Evolutionary conservation across 2,797 vertebrate genomes (phyloP).

Genomic region (Oreochromis mossambicus): DNA sequence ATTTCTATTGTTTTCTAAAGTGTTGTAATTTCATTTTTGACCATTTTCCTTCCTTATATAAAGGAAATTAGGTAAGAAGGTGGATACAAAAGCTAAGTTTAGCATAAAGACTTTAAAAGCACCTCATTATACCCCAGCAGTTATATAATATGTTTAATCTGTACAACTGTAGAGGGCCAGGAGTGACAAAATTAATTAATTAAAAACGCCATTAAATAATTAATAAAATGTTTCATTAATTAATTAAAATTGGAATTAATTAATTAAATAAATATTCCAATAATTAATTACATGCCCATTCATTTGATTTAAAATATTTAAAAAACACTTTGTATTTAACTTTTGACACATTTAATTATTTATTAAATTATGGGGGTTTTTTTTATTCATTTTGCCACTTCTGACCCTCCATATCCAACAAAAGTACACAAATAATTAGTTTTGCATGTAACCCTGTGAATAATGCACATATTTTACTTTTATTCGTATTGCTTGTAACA

Average conservation of each 20-base stretch:
- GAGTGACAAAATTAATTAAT: neutral
- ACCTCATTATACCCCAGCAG: neutral
- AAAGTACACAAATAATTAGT: neutral
- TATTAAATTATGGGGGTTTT: accelerated
- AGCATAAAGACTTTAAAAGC: neutral
- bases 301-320: neutral
- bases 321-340: neutral
- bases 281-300: neutral
- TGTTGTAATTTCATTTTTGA: no score
- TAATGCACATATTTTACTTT: neutral
- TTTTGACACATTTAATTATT: neutral
- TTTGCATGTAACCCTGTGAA: neutral
- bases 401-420: accelerated
- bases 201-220: neutral
- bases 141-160: neutral
- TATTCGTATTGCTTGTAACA: neutral
- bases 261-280: neutral
- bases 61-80: no score
- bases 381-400: accelerated
- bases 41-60: no score
- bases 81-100: no score
- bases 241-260: neutral
- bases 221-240: neutral
- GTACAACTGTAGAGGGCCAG: neutral
- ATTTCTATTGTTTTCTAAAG: no score